Conservation (phyloP, 2,888 invertebrate species). For the Drosophila borborema region DNA sequence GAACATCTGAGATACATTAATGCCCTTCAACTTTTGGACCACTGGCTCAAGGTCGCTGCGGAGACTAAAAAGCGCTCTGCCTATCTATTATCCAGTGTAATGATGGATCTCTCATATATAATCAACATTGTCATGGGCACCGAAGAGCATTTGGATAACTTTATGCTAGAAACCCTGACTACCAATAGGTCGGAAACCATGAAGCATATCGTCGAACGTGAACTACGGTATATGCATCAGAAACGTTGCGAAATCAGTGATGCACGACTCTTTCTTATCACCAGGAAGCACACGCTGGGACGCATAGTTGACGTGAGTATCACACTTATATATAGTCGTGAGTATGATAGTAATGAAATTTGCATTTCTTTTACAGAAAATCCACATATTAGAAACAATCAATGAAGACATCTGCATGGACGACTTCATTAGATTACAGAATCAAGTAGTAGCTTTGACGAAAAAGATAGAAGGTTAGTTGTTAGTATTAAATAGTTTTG, state of each 20-base stretch:
- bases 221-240: slow-evolving; percentile 47
- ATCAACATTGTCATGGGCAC: slow-evolving; percentile 7
- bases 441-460: slow-evolving; percentile 73
- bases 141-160: slow-evolving; percentile 38
- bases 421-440: slow-evolving; percentile 77
- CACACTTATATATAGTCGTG: too few species aligned
- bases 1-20: neutral
- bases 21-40: slow-evolving; percentile 55
- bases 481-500: neutral
- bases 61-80: slow-evolving; percentile 28
- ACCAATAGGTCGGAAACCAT: slow-evolving; percentile 24
- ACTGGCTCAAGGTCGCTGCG: slow-evolving; percentile 20
- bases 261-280: slow-evolving; percentile 67
- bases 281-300: slow-evolving; percentile 68
- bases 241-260: slow-evolving; percentile 75
- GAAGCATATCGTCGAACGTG: slow-evolving; percentile 20
- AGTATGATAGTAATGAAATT: too few species aligned
- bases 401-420: slow-evolving; percentile 74
- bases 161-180: slow-evolving; percentile 11
- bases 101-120: slow-evolving; percentile 41
- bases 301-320: slow-evolving; percentile 61
- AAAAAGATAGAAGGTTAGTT: slow-evolving; percentile 82
- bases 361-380: slow-evolving; percentile 58
- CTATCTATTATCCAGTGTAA: slow-evolving; percentile 30
- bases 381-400: slow-evolving; percentile 71